Conservation (phyloP, 1,140 invertebrate species). For the Bombus sibiricus region DNA sequence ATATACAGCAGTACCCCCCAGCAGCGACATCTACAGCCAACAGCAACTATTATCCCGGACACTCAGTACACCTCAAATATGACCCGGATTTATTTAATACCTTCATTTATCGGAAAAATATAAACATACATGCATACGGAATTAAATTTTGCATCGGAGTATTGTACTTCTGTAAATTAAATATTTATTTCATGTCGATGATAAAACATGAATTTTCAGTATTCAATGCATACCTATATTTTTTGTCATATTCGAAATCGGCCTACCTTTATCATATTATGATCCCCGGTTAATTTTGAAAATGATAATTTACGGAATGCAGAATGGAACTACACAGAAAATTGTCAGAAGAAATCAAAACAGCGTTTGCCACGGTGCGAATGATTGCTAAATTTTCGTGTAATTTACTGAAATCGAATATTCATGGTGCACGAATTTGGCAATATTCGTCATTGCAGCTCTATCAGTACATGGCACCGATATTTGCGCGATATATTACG, state of each 20-base stretch:
- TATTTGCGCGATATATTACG: slow-evolving; percentile 72
- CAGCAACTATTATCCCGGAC: no score
- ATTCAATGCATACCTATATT: neutral
- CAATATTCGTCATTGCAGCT: slow-evolving; percentile 74
- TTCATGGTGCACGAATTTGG: slow-evolving; percentile 78
- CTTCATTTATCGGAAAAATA: neutral
- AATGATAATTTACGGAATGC: neutral
- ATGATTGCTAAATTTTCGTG: slow-evolving; percentile 8
- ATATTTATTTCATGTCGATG: neutral
- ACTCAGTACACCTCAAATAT: neutral
- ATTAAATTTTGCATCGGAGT: neutral
- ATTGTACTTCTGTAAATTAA: neutral
- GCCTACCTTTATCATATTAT: neutral
- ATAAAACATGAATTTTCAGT: neutral
- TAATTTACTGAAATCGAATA: slow-evolving; percentile 76
- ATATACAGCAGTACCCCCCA: no score
- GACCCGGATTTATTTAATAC: neutral
- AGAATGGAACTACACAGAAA: no score
- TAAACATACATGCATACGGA: neutral
- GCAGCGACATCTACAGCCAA: no score
- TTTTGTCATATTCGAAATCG: neutral
- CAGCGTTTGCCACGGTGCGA: neutral
- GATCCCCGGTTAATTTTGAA: neutral
- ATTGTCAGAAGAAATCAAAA: neutral
- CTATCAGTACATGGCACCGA: slow-evolving; percentile 68